Evolutionary conservation across 2,113 vertebrate genomes (phyloP), one percentile per base, ranked within the genome.

Genomic region (Ceuthmochares aereus): DNA sequence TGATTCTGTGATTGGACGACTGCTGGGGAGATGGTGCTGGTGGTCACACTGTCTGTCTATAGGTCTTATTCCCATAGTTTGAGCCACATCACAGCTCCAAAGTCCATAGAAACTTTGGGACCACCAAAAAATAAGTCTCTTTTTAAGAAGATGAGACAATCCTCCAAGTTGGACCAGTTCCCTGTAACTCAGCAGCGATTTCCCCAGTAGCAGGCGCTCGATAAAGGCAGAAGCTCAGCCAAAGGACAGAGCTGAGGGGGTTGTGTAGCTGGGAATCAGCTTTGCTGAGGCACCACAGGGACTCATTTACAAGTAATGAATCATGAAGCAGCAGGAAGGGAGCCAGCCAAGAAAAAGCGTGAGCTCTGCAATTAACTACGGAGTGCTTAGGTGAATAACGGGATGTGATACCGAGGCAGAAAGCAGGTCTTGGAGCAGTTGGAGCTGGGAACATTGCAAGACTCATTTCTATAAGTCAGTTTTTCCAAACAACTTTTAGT

Each of bases 291-390:
- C 94, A 85, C 85, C 63, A 1, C 30, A n/a, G 94, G 85, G 92
- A 85, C 90, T 95, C 79, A 69, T 95, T 96, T 94, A 88, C 92
- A 92, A 77, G 88, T 92, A 93, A 97, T 93, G 96, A 94, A 90
- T 95, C 88, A 88, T 70, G 90, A 92, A 93, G 36, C 95, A 95
- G 92, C 95, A 95, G 94, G 95, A 93, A 90, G 75, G 12, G 6
- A 69, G 72, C 42, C 40, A 62, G 92, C 79, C 95, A 80, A 94
- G 94, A 40, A 56, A 91, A 95, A 92, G 90, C 63, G 95, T 95
- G 96, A 95, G 92, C 92, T 90, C 94, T 93, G 95, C 92, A 93
- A 94, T 96, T 93, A 94, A 70, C 83, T 37, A 4, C 5, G 36
- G 70, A 90, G 83, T 51, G 68, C 78, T 83, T 47, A 96, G 88